Evolutionary conservation across 2,888 invertebrate species (phyloP).

Genomic region (Augochlorella aurata): DNA sequence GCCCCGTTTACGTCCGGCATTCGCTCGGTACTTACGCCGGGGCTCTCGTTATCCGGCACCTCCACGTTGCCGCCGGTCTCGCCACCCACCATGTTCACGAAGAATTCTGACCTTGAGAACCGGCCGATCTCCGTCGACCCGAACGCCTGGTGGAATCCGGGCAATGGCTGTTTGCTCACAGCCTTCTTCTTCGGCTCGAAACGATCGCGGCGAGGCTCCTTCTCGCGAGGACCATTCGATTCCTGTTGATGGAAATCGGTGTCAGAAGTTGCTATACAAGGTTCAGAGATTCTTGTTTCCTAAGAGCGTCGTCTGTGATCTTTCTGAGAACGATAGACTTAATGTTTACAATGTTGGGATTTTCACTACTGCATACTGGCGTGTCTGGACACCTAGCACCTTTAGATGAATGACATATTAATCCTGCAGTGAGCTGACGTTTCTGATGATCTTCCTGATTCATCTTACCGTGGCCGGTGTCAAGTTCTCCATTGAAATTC

Average conservation of each 20-base stretch:
- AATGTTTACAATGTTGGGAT: too few species aligned
- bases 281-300: too few species aligned
- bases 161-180: constrained; percentile 84
- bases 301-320: too few species aligned
- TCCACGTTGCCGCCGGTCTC: constrained; percentile 69
- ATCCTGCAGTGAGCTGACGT: neutral
- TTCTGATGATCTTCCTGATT: neutral
- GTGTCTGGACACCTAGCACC: too few species aligned
- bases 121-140: constrained; percentile 94
- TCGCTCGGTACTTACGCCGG: constrained; percentile 63
- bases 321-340: too few species aligned
- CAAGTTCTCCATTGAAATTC: constrained; percentile 55
- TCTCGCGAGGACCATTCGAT: constrained; percentile 48
- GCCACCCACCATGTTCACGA: constrained; percentile 84
- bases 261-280: neutral
- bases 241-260: constrained; percentile 51
- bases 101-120: constrained; percentile 87
- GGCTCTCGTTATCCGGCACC: constrained; percentile 41
- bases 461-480: constrained; percentile 53
- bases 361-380: too few species aligned
- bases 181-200: constrained; percentile 66
- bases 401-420: too few species aligned
- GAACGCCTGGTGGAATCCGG: constrained; percentile 93
- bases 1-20: constrained; percentile 41
- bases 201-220: constrained; percentile 62